These are phyloP conservation scores for Dasyprocta punctata DNA, from an alignment of 2,113 vertebrate genomes.

Conservation along the genomic window DNA sequence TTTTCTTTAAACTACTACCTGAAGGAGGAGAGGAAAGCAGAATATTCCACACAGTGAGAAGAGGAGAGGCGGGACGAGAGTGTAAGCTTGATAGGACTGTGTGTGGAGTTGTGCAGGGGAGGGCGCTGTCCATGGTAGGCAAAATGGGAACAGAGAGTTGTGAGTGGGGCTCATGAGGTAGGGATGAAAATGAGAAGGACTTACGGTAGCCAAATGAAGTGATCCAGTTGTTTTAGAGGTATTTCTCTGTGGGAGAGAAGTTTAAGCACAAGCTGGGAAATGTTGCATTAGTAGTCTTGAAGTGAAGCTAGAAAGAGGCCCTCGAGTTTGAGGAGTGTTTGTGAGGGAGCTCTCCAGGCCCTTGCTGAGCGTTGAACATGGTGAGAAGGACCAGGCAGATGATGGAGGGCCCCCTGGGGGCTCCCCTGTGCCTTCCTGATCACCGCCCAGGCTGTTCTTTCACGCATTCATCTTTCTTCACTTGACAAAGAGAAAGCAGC, in stretches of 20 bases:
- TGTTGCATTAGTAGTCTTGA: neutral
- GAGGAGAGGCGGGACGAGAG: neutral
- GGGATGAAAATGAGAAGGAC: neutral
- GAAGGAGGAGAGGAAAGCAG: neutral
- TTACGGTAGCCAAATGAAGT: neutral
- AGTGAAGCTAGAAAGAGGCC: neutral
- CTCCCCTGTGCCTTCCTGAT: neutral
- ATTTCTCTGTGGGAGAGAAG: neutral
- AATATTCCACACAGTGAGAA: neutral
- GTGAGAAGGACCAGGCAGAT: neutral
- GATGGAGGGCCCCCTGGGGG: neutral
- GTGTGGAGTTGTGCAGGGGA: neutral
- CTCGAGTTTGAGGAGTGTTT: neutral
- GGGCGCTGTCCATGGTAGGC: rapidly evolving
- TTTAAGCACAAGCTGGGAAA: neutral
- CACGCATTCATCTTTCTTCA: neutral
- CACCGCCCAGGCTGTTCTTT: neutral
- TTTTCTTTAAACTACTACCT: neutral
- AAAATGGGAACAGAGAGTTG: neutral
- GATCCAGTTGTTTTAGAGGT: neutral
- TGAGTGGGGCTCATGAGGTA: no score
- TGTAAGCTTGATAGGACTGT: neutral
- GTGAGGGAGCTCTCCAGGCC: neutral
- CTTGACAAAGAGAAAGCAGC: neutral
- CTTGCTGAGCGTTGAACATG: neutral